Percentiles rank a stretch among this genome's conserved stretches.
These are phyloP conservation scores for Synanthedon tipuliformis DNA, from an alignment of 2,888 invertebrate genomes.

Conservation along the genomic window DNA sequence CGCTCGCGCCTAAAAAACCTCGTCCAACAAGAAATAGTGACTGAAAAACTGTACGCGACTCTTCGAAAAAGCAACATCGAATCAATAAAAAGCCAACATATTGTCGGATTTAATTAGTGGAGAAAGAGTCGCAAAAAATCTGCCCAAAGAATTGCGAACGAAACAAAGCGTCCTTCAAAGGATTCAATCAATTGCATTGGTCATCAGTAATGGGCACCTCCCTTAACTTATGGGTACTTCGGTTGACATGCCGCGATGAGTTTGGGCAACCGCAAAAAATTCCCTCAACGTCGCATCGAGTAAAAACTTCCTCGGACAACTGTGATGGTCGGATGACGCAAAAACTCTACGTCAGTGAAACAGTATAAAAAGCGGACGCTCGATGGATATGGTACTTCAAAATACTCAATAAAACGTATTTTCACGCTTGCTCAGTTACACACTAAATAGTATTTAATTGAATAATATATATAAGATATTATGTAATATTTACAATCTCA, in stretches of 20 bases:
- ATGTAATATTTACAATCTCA: no score
- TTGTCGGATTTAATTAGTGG: not conserved
- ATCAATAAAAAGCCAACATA: not conserved
- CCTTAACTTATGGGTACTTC: slow-evolving; percentile 53
- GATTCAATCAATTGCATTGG: slow-evolving; percentile 59
- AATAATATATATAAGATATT: no score
- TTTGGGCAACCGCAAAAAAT: slow-evolving; percentile 50
- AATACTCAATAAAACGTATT: no score
- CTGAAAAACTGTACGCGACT: not conserved
- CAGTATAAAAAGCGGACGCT: not conserved
- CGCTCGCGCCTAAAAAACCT: slow-evolving; percentile 6
- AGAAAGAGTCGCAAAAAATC: not conserved
- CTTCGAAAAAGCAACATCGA: not conserved
- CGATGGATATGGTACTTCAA: not conserved
- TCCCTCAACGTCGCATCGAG: slow-evolving; percentile 28
- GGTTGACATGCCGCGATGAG: slow-evolving; percentile 46
- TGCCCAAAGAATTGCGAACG: slow-evolving; percentile 13
- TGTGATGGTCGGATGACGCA: slow-evolving; percentile 39
- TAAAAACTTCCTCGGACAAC: slow-evolving; percentile 52
- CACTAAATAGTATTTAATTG: no score
- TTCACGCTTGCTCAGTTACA: no score
- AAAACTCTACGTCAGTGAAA: slow-evolving; percentile 34
- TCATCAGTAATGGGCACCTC: slow-evolving; percentile 31
- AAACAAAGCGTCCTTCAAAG: slow-evolving; percentile 43
- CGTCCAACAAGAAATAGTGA: not conserved